phyloP scores from a whole-genome alignment of 2,888 invertebrate genomes.

The Melipona beecheii region DNA sequence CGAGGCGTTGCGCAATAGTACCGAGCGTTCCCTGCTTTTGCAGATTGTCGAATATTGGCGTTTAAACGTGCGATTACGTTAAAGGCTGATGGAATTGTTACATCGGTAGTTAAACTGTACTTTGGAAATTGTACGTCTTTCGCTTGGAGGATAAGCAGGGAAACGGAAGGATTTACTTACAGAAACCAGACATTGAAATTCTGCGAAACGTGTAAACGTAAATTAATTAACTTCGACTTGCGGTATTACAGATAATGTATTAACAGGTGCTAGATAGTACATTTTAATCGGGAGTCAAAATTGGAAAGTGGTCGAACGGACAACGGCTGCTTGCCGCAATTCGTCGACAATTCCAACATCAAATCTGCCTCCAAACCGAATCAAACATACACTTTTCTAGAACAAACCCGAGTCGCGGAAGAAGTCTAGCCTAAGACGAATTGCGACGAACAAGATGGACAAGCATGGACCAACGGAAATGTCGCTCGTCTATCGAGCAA shows the following conservation, averaged over 20 bases:
- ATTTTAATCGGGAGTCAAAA: neutral
- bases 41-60: neutral
- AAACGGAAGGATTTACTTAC: neutral
- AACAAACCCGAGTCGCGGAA: neutral
- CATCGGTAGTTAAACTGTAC: neutral
- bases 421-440: constrained; percentile 2
- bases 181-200: neutral
- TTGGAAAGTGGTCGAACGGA: neutral
- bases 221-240: neutral
- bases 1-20: neutral
- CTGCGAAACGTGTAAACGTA: neutral
- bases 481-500: constrained; percentile 62
- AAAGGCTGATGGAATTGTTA: neutral
- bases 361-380: neutral
- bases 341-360: neutral
- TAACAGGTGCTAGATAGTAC: neutral
- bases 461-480: constrained; percentile 56
- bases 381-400: neutral
- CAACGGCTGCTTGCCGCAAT: neutral
- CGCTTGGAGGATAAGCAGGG: neutral
- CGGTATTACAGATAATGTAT: neutral
- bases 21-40: neutral
- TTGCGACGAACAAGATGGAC: constrained; percentile 10
- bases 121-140: neutral
- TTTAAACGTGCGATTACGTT: neutral